Evolutionary conservation across 1,140 invertebrate species (phyloP).

Genomic region (Portunus trituberculatus): DNA sequence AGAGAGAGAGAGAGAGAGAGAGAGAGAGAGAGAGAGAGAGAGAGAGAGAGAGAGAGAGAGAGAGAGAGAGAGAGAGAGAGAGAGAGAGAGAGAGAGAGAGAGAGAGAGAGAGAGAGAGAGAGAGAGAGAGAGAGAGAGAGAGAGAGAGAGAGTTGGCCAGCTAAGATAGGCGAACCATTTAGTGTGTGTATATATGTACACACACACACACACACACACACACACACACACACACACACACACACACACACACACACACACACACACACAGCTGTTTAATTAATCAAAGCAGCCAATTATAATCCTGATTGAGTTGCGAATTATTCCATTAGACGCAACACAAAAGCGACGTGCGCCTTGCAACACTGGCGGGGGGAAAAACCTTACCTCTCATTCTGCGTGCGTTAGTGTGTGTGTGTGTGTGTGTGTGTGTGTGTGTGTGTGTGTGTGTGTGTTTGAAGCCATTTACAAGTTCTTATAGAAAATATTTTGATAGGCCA

Average conservation of each 20-base stretch:
- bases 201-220: neutral
- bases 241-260: conserved; percentile 20
- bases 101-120: conserved; percentile 43
- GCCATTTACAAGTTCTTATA: no score
- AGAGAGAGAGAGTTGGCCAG: no score
- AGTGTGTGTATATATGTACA: neutral
- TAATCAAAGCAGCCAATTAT: conserved; percentile 3
- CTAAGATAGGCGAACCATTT: no score
- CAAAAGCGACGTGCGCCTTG: neutral
- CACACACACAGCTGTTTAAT: neutral
- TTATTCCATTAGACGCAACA: conserved; percentile 8
- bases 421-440: neutral
- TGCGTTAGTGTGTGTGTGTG: neutral
- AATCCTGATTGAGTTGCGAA: conserved; percentile 11
- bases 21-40: conserved; percentile 45
- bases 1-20: conserved; percentile 25
- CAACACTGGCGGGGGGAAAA: neutral
- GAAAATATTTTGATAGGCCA: no score
- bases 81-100: conserved; percentile 33
- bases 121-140: neutral
- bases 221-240: conserved; percentile 20
- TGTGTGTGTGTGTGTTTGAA: neutral
- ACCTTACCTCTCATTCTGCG: neutral
- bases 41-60: neutral
- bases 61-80: no score